Conservation (phyloP, 2,888 invertebrate genomes). For the Patella pellucida region DNA sequence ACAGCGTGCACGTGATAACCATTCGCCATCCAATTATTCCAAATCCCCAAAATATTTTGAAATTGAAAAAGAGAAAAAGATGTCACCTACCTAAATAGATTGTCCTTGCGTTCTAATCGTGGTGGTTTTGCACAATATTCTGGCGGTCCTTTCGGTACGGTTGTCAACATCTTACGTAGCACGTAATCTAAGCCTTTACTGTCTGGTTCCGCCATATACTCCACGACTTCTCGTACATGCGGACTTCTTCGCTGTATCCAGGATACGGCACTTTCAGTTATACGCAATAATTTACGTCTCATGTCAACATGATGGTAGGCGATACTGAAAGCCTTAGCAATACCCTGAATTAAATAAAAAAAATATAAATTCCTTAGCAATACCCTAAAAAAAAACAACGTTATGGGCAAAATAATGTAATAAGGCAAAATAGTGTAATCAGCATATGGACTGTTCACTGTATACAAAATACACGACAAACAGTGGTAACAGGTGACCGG, state of each 20-base stretch:
- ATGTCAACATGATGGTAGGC: conserved; percentile 69
- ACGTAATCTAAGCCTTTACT: conserved; percentile 58
- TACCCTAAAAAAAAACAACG: no score
- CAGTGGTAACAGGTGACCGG: no score
- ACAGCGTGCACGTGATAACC: no score
- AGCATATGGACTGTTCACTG: no score
- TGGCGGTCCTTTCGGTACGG: conserved; percentile 60
- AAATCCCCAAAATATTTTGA: no score
- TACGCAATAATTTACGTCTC: conserved; percentile 65
- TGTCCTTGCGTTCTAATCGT: conserved; percentile 67
- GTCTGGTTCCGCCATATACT: conserved; percentile 68
- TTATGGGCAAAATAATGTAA: no score
- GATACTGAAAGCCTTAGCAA: conserved; percentile 69
- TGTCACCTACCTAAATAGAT: conserved; percentile 64
- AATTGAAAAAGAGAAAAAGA: background rate
- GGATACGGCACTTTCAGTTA: conserved; percentile 67
- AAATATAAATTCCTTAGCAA: background rate
- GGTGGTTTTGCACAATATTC: conserved; percentile 54
- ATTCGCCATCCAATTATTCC: no score
- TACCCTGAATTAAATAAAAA: conserved; percentile 54
- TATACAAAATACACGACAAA: no score
- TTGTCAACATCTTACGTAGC: conserved; percentile 66
- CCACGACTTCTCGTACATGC: conserved; percentile 61
- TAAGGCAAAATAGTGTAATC: no score
- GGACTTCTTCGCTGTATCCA: conserved; percentile 68